Percentiles rank a stretch among this genome's conserved stretches.
Evolutionary conservation across 2,888 invertebrate genomes (phyloP).

Genomic region (Chloroclystis v-ata): DNA sequence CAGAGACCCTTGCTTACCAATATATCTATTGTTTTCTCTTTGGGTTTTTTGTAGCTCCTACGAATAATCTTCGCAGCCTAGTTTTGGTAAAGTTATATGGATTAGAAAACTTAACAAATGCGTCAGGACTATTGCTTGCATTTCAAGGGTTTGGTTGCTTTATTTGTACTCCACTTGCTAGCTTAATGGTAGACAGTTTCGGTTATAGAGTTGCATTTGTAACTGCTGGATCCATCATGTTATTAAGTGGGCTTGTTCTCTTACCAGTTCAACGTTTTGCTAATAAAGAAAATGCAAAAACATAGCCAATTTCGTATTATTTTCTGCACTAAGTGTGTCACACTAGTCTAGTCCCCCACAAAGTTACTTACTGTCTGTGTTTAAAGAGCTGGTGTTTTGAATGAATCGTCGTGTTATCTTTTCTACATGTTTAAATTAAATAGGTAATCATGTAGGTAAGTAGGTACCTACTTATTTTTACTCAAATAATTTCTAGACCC

Average conservation of each 20-base stretch:
- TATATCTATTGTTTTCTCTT: conserved; percentile 51
- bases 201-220: conserved; percentile 54
- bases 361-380: no score
- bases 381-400: no score
- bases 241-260: conserved; percentile 49
- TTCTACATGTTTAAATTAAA: no score
- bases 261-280: conserved; percentile 40
- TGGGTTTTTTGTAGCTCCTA: conserved; percentile 52
- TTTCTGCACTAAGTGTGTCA: no score
- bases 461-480: no score
- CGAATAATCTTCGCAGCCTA: conserved; percentile 53
- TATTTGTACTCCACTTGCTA: conserved; percentile 60
- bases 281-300: conserved; percentile 29
- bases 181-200: conserved; percentile 46
- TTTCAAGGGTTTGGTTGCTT: conserved; percentile 63
- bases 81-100: conserved; percentile 61
- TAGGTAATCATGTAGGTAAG: no score
- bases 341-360: no score
- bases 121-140: conserved; percentile 59
- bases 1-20: conserved; percentile 54
- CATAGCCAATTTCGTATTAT: no score
- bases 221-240: conserved; percentile 51
- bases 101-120: conserved; percentile 65
- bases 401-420: no score
- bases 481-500: no score